Evolutionary conservation across 1,140 invertebrate genomes (phyloP).

Genomic region (Drosophila ficusphila): DNA sequence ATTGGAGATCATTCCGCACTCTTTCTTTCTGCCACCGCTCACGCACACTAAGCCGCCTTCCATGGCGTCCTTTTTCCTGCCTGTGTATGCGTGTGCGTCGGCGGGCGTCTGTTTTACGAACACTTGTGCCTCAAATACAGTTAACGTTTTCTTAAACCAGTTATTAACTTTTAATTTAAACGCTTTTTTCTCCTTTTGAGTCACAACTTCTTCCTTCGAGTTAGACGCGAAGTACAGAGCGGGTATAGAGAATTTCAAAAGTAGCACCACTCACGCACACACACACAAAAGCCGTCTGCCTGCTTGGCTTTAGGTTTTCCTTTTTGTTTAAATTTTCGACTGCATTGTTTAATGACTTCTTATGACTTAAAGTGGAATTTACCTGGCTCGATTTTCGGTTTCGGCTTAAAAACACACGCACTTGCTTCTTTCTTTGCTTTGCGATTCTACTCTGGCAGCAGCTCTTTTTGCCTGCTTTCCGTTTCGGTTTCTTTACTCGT

Average conservation of each 20-base stretch:
- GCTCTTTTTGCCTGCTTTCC: slow-evolving; percentile 33
- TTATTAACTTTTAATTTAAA: slow-evolving; percentile 9
- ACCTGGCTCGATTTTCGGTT: slow-evolving; percentile 41
- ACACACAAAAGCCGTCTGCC: slow-evolving; percentile 60
- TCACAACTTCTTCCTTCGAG: slow-evolving; percentile 39
- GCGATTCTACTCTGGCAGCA: slow-evolving; percentile 28
- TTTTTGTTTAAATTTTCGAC: slow-evolving; percentile 39
- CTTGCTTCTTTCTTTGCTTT: slow-evolving; percentile 48
- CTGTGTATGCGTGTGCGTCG: slow-evolving; percentile 39
- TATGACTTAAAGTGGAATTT: slow-evolving; percentile 45
- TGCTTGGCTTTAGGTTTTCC: slow-evolving; percentile 60
- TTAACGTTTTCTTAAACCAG: slow-evolving; percentile 7
- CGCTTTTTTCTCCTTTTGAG: slow-evolving; percentile 1
- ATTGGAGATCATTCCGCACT: slow-evolving; percentile 17
- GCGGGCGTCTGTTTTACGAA: slow-evolving; percentile 35
- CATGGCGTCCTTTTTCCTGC: slow-evolving; percentile 71
- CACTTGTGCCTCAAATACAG: slow-evolving; percentile 30
- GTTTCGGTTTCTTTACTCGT: slow-evolving; percentile 51
- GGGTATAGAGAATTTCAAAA: slow-evolving; percentile 80
- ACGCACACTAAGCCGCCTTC: slow-evolving; percentile 44
- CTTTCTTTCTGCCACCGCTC: slow-evolving; percentile 12
- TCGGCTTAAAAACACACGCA: slow-evolving; percentile 48
- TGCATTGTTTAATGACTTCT: slow-evolving; percentile 16
- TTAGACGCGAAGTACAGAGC: slow-evolving; percentile 63
- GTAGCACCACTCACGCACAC: slow-evolving; percentile 63